Percentiles rank a stretch among this genome's conserved stretches.
Conservation (phyloP, 2,888 invertebrate species). For the Parnassius mnemosyne region DNA sequence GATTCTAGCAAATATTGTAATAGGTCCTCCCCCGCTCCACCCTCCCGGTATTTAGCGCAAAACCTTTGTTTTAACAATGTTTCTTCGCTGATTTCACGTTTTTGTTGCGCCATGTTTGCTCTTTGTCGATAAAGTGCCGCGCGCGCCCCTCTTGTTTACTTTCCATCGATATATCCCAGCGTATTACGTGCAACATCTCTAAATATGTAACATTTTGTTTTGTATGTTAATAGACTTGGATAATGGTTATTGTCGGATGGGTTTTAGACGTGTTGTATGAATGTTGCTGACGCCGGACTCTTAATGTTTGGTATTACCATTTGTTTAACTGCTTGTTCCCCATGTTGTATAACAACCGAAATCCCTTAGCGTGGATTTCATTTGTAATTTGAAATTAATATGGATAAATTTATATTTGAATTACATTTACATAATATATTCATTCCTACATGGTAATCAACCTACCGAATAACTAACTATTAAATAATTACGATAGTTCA, state of each 20-base stretch:
- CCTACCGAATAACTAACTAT: too few relatives aligned
- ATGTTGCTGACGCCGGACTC: conserved; percentile 25
- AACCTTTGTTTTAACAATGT: conserved; percentile 62
- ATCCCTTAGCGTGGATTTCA: neutral
- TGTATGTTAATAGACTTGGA: conserved; percentile 59
- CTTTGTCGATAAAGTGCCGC: conserved; percentile 42
- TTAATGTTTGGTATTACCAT: conserved; percentile 30
- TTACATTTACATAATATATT: too few relatives aligned
- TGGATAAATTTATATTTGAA: too few relatives aligned
- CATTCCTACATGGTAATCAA: too few relatives aligned
- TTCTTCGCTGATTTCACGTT: conserved; percentile 60
- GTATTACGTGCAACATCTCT: conserved; percentile 55
- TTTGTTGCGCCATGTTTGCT: conserved; percentile 37
- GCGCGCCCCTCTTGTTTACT: conserved; percentile 49
- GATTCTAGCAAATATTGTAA: conserved; percentile 78
- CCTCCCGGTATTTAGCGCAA: conserved; percentile 32
- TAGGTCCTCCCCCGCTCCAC: conserved; percentile 44
- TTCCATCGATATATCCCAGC: conserved; percentile 61
- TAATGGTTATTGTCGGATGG: conserved; percentile 49
- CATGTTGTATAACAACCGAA: conserved; percentile 1
- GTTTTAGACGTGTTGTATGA: conserved; percentile 39
- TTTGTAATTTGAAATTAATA: conserved; percentile 8
- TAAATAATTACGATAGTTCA: too few relatives aligned
- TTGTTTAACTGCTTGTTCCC: conserved; percentile 26
- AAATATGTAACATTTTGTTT: conserved; percentile 54